These are phyloP conservation scores for Gasterosteus aculeatus DNA, from an alignment of 2,113 vertebrate species.

Conservation along the genomic window DNA sequence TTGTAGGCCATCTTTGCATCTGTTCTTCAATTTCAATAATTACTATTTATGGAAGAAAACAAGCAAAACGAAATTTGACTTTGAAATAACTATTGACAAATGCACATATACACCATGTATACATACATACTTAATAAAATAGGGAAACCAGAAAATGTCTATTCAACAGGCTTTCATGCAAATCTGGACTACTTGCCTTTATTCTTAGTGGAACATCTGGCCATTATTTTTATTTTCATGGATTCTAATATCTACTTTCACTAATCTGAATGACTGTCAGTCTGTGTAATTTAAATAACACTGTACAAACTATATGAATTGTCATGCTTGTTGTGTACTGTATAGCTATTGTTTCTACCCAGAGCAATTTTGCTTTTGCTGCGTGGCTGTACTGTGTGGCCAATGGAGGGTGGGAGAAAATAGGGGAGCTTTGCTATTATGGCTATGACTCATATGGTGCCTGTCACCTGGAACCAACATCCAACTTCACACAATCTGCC, in stretches of 20 bases:
- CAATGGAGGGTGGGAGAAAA: slow-evolving; percentile 2
- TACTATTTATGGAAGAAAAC: neutral
- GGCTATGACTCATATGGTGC: slow-evolving; percentile 74
- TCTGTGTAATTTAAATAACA: neutral
- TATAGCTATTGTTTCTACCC: slow-evolving; percentile 24
- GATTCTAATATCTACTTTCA: neutral
- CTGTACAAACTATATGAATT: neutral
- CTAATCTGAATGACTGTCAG: neutral
- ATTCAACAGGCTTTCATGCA: neutral
- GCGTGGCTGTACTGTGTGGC: slow-evolving; percentile 43
- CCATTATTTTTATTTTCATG: neutral
- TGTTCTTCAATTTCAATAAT: neutral
- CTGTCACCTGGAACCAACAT: slow-evolving; percentile 78
- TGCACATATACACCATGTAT: neutral
- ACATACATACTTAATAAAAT: no score
- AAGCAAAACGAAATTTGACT: neutral
- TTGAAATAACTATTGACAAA: neutral
- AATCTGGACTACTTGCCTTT: neutral
- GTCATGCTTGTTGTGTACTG: slow-evolving; percentile 14
- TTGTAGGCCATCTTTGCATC: neutral
- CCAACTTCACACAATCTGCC: slow-evolving; percentile 68
- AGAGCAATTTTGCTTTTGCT: slow-evolving; percentile 30
- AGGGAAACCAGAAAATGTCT: neutral
- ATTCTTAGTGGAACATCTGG: neutral
- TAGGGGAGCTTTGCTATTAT: slow-evolving; percentile 67